phyloP scores from a whole-genome alignment of 2,888 invertebrate species.

The Siphlonurus alternatus region DNA sequence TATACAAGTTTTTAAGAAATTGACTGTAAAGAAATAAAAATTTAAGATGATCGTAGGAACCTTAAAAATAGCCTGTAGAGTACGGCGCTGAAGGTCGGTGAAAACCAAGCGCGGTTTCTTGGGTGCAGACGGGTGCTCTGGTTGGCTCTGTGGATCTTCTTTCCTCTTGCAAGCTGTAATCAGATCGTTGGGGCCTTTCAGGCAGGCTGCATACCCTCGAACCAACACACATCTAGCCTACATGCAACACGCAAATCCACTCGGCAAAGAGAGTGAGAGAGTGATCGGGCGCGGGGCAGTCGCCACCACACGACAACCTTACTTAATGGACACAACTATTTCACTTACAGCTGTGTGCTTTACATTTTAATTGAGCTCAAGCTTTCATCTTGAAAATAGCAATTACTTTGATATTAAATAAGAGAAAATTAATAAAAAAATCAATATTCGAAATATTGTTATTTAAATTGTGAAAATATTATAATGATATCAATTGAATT shows the following conservation, averaged over 20 bases:
- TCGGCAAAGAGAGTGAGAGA: neutral
- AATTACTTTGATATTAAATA: too few relatives aligned
- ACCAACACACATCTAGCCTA: neutral
- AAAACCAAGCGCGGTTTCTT: conserved; percentile 99
- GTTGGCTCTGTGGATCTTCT: conserved; percentile 66
- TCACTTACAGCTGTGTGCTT: too few relatives aligned
- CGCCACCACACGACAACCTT: too few relatives aligned
- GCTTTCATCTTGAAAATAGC: too few relatives aligned
- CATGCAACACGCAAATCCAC: neutral
- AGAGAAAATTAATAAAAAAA: too few relatives aligned
- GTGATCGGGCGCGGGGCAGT: too few relatives aligned
- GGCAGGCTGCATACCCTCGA: neutral
- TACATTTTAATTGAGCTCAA: too few relatives aligned
- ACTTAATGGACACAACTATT: too few relatives aligned
- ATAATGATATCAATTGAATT: too few relatives aligned
- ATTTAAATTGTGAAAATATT: too few relatives aligned
- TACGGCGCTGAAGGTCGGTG: conserved; percentile 99
- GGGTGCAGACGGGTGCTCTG: conserved; percentile 63
- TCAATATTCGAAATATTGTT: too few relatives aligned
- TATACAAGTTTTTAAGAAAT: too few relatives aligned
- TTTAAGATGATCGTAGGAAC: conserved; percentile 30
- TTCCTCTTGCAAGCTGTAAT: conserved; percentile 83
- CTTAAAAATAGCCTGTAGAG: conserved; percentile 99
- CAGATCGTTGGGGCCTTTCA: neutral
- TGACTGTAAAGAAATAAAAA: neutral